Percentiles rank a stretch among this genome's conserved stretches.
Conservation (phyloP, 2,888 invertebrate species). For the Gerris lacustris region DNA sequence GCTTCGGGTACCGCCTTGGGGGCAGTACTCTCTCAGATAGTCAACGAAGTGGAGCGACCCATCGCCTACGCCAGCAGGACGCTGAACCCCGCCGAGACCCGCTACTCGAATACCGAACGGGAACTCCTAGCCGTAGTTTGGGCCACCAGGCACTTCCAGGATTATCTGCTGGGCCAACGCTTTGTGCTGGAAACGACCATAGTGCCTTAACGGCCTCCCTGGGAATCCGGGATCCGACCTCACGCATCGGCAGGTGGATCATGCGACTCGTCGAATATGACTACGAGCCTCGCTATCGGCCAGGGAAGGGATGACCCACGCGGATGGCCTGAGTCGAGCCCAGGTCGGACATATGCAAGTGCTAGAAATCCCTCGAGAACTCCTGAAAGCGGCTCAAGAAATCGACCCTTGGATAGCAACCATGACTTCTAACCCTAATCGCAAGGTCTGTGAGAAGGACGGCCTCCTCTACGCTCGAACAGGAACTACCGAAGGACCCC, state of each 20-base stretch:
- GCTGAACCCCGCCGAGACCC: not conserved
- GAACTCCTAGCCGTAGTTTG: slow-evolving; percentile 11
- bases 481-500: too few relatives aligned
- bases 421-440: too few relatives aligned
- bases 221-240: slow-evolving; percentile 4
- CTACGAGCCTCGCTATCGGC: not conserved
- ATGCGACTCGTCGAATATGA: slow-evolving; percentile 9
- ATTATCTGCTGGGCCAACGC: too few relatives aligned
- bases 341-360: not conserved
- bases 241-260: slow-evolving; percentile 2
- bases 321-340: slow-evolving; percentile 11
- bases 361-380: not conserved
- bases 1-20: too few relatives aligned
- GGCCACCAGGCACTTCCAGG: too few relatives aligned
- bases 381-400: not conserved
- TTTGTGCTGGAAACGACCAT: not conserved
- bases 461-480: too few relatives aligned
- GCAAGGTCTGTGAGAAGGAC: too few relatives aligned
- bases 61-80: not conserved
- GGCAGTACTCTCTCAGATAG: too few relatives aligned
- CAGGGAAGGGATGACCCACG: slow-evolving; percentile 8
- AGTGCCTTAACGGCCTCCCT: not conserved
- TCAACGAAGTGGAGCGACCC: too few relatives aligned
- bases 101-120: slow-evolving; percentile 11
- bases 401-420: not conserved